These are phyloP conservation scores for Olivierus martensii DNA, from an alignment of 1,140 invertebrate genomes.

Conservation along the genomic window DNA sequence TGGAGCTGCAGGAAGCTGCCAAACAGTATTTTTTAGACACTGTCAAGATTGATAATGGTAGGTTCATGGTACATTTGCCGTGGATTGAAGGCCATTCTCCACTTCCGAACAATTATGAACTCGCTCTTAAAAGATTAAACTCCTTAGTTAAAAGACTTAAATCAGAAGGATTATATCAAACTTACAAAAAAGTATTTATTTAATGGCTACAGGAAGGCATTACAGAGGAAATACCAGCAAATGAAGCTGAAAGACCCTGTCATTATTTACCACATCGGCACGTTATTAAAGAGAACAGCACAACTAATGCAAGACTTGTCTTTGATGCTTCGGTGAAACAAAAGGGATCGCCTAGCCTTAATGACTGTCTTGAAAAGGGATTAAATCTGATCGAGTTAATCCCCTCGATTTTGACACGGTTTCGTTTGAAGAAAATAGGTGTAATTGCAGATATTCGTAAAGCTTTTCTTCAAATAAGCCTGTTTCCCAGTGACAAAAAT, in stretches of 20 bases:
- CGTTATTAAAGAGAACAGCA: slow-evolving; percentile 13
- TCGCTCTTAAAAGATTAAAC: slow-evolving; percentile 17
- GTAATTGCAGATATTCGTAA: slow-evolving; percentile 14
- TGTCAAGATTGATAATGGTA: slow-evolving; percentile 19
- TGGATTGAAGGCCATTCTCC: slow-evolving; percentile 23
- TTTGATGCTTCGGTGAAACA: slow-evolving; percentile 7
- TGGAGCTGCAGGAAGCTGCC: slow-evolving; percentile 14
- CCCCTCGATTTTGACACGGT: slow-evolving; percentile 22
- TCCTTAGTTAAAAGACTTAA: slow-evolving; percentile 19
- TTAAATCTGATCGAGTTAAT: slow-evolving; percentile 6
- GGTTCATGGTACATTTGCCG: slow-evolving; percentile 25
- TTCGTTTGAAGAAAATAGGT: slow-evolving; percentile 6
- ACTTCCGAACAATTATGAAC: slow-evolving; percentile 20
- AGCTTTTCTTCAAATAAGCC: slow-evolving; percentile 13
- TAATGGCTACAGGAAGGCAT: slow-evolving; percentile 23
- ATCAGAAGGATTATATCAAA: slow-evolving; percentile 16
- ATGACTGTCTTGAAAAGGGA: slow-evolving; percentile 11
- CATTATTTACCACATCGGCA: slow-evolving; percentile 25
- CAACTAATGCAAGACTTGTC: slow-evolving; percentile 9
- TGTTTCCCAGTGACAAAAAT: too few relatives aligned
- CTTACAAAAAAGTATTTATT: slow-evolving; percentile 25
- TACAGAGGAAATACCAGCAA: slow-evolving; percentile 23
- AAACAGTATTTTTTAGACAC: slow-evolving; percentile 23
- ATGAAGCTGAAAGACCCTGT: slow-evolving; percentile 13
- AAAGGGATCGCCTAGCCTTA: slow-evolving; percentile 3